phyloP scores from a whole-genome alignment of 2,797 vertebrate species.

The Moxostoma hubbsi region DNA sequence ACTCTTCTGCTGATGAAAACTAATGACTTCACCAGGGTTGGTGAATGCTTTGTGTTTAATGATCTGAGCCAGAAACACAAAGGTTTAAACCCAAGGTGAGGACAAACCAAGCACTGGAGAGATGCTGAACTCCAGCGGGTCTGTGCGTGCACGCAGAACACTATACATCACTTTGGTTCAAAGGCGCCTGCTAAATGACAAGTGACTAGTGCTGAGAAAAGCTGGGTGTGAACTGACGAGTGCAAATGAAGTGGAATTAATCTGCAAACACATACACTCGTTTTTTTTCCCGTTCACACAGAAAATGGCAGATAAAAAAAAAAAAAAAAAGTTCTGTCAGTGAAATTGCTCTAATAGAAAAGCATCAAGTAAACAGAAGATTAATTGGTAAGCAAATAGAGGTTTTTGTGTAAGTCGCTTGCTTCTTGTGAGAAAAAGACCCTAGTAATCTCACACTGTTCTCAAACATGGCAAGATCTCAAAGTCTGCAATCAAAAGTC shows the following conservation, averaged over 20 bases:
- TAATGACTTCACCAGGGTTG: neutral
- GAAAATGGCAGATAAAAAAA: constrained; percentile 8
- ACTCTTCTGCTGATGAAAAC: neutral
- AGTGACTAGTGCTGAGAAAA: constrained; percentile 32
- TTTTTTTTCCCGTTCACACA: constrained; percentile 2
- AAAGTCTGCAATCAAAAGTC: neutral
- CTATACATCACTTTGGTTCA: constrained; percentile 26
- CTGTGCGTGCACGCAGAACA: constrained; percentile 15
- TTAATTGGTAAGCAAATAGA: constrained; percentile 11
- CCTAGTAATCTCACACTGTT: neutral
- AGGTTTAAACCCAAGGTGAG: neutral
- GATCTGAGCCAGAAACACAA: constrained; percentile 16
- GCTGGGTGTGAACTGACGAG: constrained; percentile 21
- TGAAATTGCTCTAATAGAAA: no score
- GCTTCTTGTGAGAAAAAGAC: neutral
- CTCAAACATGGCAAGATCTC: neutral
- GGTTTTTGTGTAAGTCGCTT: neutral
- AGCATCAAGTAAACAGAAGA: neutral
- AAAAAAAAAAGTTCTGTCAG: neutral
- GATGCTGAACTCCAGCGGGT: neutral
- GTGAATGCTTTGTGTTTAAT: constrained; percentile 1
- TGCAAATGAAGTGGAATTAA: constrained; percentile 39
- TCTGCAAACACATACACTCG: neutral
- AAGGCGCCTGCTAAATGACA: constrained; percentile 33
- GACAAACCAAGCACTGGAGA: neutral